phyloP scores from a whole-genome alignment of 2,888 invertebrate genomes.

The Strigamia transsilvanica region DNA sequence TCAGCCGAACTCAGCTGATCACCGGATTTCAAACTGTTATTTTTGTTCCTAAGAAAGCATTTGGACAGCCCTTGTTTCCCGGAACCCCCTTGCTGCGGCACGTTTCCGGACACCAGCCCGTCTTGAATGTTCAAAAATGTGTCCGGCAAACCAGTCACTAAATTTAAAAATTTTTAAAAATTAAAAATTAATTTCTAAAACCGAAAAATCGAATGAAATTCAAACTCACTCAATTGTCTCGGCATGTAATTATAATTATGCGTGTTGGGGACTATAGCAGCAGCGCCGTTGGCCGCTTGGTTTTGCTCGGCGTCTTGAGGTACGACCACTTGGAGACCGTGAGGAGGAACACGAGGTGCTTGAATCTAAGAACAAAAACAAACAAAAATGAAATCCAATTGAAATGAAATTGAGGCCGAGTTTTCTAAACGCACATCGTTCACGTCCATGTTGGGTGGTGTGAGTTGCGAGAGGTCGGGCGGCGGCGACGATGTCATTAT shows the following conservation, averaged over 20 bases:
- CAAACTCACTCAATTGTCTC: background rate
- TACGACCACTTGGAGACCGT: constrained; percentile 57
- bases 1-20: constrained; percentile 55
- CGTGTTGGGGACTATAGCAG: background rate
- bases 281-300: constrained; percentile 40
- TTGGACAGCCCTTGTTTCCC: constrained; percentile 4
- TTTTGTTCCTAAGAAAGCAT: constrained; percentile 37
- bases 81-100: background rate
- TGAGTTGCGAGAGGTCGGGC: constrained; percentile 60
- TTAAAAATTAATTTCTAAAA: too few relatives aligned
- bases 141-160: constrained; percentile 2
- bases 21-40: background rate
- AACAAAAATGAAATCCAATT: background rate
- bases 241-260: background rate
- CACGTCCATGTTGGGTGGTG: constrained; percentile 56
- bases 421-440: constrained; percentile 56
- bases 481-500: constrained; percentile 71
- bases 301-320: constrained; percentile 57
- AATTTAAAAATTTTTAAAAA: background rate
- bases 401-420: background rate
- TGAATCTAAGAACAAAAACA: constrained; percentile 18
- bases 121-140: constrained; percentile 5
- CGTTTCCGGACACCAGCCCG: background rate
- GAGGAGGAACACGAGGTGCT: constrained; percentile 59
- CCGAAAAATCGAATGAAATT: too few relatives aligned